Evolutionary conservation across 2,113 vertebrate species (phyloP).

Genomic region (Pontoporia blainvillei): DNA sequence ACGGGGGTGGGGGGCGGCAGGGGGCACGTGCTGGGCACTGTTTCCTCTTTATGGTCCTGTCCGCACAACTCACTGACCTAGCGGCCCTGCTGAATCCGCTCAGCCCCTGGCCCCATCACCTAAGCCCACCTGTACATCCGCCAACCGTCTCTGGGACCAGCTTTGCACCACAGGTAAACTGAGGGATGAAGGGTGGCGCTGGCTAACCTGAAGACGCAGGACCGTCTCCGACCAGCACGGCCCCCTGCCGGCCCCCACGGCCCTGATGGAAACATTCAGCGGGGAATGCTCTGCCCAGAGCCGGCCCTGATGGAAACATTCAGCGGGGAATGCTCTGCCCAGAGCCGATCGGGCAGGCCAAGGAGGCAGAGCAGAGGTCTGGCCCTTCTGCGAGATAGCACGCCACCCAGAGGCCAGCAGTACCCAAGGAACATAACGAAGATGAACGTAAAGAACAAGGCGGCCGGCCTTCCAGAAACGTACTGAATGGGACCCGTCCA

Average conservation of each 20-base stretch:
- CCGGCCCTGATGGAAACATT: not conserved
- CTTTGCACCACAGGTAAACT: not conserved
- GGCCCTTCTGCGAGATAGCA: not conserved
- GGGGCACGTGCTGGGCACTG: fast-evolving
- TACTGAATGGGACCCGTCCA: not conserved
- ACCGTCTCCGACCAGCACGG: not conserved
- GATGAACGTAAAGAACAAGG: not conserved
- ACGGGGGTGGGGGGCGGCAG: not conserved
- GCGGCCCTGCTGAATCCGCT: not conserved
- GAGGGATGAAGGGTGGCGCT: not conserved
- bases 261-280: not conserved
- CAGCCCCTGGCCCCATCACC: not conserved
- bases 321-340: not conserved
- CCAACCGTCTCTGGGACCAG: not conserved
- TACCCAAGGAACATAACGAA: not conserved
- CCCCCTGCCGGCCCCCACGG: too few relatives aligned
- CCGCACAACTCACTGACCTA: not conserved
- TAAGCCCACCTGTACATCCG: not conserved
- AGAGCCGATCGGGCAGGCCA: not conserved
- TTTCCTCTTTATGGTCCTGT: not conserved
- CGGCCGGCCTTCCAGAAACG: not conserved
- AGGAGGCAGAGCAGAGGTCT: not conserved
- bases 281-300: not conserved
- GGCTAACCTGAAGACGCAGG: not conserved
- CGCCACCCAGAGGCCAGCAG: fast-evolving